These are phyloP conservation scores for Laterallus jamaicensis DNA, from an alignment of 2,113 vertebrate species.

Conservation along the genomic window DNA sequence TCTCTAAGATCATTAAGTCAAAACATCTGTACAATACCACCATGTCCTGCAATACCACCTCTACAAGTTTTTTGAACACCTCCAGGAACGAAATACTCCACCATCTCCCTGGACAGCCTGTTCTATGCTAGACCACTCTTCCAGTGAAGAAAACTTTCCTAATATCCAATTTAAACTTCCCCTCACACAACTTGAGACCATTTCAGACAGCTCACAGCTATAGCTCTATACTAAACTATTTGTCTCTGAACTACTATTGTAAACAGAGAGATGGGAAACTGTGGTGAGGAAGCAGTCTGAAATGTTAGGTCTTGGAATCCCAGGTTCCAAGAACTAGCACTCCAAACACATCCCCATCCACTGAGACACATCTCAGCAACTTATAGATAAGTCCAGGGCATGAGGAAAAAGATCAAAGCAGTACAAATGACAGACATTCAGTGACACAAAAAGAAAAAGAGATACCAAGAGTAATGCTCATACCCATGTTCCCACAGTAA, in stretches of 20 bases:
- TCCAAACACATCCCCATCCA: neutral
- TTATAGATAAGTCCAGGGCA: neutral
- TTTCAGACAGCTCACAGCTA: neutral
- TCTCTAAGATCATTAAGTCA: too few relatives aligned
- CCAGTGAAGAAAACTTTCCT: too few relatives aligned
- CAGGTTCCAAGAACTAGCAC: neutral
- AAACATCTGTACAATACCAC: too few relatives aligned
- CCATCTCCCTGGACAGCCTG: too few relatives aligned
- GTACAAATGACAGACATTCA: neutral
- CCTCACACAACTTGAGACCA: too few relatives aligned
- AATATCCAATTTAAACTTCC: too few relatives aligned
- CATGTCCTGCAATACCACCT: too few relatives aligned
- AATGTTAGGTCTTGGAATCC: neutral
- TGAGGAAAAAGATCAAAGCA: neutral
- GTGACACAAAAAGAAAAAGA: neutral
- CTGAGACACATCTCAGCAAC: neutral
- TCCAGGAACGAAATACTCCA: too few relatives aligned
- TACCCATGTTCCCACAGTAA: neutral
- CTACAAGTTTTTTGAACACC: too few relatives aligned
- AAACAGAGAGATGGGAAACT: neutral
- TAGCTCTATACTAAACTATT: neutral
- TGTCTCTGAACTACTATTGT: neutral
- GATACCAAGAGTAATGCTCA: neutral
- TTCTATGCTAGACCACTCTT: too few relatives aligned
- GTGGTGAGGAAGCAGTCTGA: neutral